Percentiles rank a stretch among this genome's conserved stretches.
These are phyloP conservation scores for Tenthredo livida DNA, from an alignment of 2,888 invertebrate genomes.

Conservation along the genomic window DNA sequence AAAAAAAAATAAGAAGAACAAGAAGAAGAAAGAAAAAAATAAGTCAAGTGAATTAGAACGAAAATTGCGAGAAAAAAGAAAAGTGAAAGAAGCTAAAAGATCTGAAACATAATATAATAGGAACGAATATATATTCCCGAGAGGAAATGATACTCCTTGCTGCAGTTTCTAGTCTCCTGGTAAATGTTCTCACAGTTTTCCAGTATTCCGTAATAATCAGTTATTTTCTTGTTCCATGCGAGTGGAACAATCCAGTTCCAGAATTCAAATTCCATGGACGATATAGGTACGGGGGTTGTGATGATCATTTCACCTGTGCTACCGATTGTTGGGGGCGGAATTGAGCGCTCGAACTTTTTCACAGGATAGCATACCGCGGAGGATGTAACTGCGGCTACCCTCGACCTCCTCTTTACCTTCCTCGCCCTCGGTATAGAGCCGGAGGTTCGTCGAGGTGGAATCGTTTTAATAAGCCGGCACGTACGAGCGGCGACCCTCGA, in stretches of 20 bases:
- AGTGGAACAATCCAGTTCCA: not conserved
- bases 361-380: slow-evolving; percentile 22
- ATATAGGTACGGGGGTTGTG: not conserved
- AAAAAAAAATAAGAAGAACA: not conserved
- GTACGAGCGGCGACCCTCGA: slow-evolving; percentile 65
- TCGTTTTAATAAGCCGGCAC: slow-evolving; percentile 72
- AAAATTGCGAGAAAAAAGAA: not conserved
- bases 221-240: not conserved
- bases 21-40: not conserved
- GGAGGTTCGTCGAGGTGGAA: slow-evolving; percentile 61
- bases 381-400: not conserved
- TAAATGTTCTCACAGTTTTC: slow-evolving; percentile 20
- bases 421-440: not conserved
- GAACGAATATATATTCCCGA: not conserved
- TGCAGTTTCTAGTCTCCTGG: not conserved
- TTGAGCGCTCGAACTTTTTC: not conserved
- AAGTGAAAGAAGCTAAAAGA: not conserved
- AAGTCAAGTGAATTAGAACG: not conserved
- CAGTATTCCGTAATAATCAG: not conserved
- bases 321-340: not conserved
- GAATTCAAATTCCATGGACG: not conserved
- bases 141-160: not conserved
- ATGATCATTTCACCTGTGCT: not conserved
- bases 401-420: not conserved
- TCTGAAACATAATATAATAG: not conserved